A percentile compares a stretch with the other conserved stretches of the same genome.
Evolutionary conservation across 2,797 vertebrate genomes (phyloP).

Genomic region (Ficedula albicollis): DNA sequence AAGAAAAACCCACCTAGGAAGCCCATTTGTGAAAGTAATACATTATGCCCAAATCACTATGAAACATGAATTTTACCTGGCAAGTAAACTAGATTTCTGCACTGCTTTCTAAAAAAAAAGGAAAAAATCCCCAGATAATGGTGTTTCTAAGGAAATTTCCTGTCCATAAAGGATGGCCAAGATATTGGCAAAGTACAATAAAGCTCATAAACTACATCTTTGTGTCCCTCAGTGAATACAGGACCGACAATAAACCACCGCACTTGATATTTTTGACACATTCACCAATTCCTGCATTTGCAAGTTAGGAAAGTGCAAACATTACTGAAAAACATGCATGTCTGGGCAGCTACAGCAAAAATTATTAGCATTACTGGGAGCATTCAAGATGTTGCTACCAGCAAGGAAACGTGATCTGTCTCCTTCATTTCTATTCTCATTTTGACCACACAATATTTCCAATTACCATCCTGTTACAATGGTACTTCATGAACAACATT

Average conservation of each 20-base stretch:
- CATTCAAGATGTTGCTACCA: conserved; percentile 43
- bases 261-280: background rate
- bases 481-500: conserved; percentile 41
- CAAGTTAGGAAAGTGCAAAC: background rate
- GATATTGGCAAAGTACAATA: background rate
- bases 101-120: background rate
- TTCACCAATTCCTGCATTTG: background rate
- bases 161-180: background rate
- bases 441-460: conserved; percentile 46
- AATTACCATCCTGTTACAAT: conserved; percentile 40
- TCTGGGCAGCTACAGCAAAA: conserved; percentile 30
- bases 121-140: background rate
- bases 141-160: background rate
- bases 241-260: background rate
- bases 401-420: conserved; percentile 37
- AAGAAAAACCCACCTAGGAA: background rate
- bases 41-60: background rate
- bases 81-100: background rate
- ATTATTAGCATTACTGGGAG: conserved; percentile 52
- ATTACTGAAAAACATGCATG: background rate
- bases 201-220: background rate
- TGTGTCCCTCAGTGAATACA: background rate
- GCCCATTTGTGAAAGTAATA: background rate
- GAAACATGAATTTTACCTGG: background rate
- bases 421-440: conserved; percentile 54